phyloP scores from a whole-genome alignment of 2,113 vertebrate genomes.

The Aleadryas rufinucha region DNA sequence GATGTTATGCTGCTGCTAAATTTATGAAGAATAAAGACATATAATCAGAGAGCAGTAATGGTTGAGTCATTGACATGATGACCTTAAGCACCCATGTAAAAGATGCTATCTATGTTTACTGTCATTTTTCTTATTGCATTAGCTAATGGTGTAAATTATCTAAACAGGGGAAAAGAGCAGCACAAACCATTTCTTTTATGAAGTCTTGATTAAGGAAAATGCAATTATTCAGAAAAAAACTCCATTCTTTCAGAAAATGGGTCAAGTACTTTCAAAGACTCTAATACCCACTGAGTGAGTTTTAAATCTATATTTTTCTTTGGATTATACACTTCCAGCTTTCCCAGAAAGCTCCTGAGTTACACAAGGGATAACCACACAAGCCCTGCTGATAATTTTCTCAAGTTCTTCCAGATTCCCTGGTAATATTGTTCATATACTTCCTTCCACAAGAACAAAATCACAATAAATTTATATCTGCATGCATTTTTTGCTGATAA shows the following conservation, averaged over 20 bases:
- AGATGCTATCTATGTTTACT: not conserved
- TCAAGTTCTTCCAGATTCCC: not conserved
- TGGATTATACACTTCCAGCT: not conserved
- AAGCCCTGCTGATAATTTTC: not conserved
- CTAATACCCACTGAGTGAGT: rapidly evolving
- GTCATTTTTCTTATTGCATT: not conserved
- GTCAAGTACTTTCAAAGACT: not conserved
- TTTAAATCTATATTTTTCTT: not conserved
- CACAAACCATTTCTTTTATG: not conserved
- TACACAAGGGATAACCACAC: rapidly evolving
- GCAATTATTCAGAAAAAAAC: not conserved
- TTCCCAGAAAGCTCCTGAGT: not conserved
- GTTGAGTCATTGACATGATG: not conserved
- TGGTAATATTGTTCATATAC: not conserved
- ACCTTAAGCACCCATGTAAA: not conserved
- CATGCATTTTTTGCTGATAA: not conserved
- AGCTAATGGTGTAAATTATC: not conserved
- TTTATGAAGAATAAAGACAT: not conserved
- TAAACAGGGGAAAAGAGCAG: not conserved
- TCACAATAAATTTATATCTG: not conserved
- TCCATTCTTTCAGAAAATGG: not conserved
- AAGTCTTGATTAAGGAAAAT: not conserved
- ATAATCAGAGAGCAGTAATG: not conserved
- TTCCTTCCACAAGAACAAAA: not conserved
- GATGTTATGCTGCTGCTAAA: not conserved